Base-by-base conservation (phyloP, 2,113 vertebrate species). In the Australoheros scitulus region DNA sequence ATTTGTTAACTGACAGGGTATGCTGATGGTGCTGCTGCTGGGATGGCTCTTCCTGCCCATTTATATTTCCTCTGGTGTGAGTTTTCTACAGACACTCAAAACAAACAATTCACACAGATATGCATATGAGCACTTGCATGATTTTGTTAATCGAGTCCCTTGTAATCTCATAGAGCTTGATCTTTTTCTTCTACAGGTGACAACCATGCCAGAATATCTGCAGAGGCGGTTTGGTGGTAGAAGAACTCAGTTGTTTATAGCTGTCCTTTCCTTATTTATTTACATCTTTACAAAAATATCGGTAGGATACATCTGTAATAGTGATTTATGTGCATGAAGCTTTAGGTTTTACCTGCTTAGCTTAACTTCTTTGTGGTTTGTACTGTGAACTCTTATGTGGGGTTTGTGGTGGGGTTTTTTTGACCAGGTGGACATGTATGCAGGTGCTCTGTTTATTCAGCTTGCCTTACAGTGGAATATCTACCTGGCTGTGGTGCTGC, bases 251-350 rank as follows among this genome's bases (percentile, higher is more conserved):
- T 87, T 98, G 61, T 97, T 96, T 77, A 95, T 99, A 76, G 96
- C 98, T 0, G 79, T 97, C 77, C 95, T 99, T 87, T 99, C 97
- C 84, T 89, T 99, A 91, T 98, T 99, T 59, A 99, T 99, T 94
- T 99, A 99, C 77, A 98, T 99, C 92, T 99, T 99, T 94, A 99
- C 98, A 87, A 99, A 99, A 93, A 99, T 99, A 95, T 99, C 98
- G 60, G 98, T 99, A 93, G 94, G 97, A n/a, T 5, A 15, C 9
- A 52, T 41, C 1, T 11, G 41, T 10, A 24, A 3, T 8, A 2
- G 13, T 24, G 57, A 72, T 72, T 72, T 52, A 52, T 0, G 13
- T 52, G 29, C 50, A 10, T 1, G 15, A 70, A 47, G 38, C 38
- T 60, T 59, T 5, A 29, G 5, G 29, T 32, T 61, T 41, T 41